Base-by-base conservation (phyloP, 2,888 invertebrate species). In the Cacoxenus indagator region DNA sequence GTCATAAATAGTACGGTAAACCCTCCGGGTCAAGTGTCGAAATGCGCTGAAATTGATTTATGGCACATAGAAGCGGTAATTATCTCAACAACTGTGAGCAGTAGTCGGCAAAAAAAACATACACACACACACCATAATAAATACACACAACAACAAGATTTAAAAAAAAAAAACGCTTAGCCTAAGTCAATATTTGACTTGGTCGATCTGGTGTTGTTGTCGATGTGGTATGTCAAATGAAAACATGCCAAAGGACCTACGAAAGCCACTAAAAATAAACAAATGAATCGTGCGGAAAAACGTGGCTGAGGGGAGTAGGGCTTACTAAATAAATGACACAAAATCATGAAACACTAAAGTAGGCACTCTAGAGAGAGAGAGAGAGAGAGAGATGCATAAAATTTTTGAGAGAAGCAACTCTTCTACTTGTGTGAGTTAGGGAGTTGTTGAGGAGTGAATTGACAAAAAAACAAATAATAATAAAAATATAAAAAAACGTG, bases 201-300 rank as follows among this genome's bases (percentile, higher is more conserved):
- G 29, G 6, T 55, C 3, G 27, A 9, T 8, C n/a, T 55, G n/a
- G 11, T 24, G 26, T 22, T 55, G 61, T 62, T 45, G 54, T 29
- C 26, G 22, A 31, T 65, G 11, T 65, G 29, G 19, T 24, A 2
- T 27, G 37, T 45, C 9, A 26, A 29, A 59, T 17, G 17, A 24
- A 45, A 22, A 66, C 54, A 22, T 46, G 27, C 57, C 6, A 57
- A 57, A 57, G 17, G 64, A 67, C 59, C 74, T 73, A 75, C 76
- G 76, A 79, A 74, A 78, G 82, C 70, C 69, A 77, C 81, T 80
- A 80, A 80, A 81, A 80, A 80, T 80, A 82, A 80, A 80, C 79
- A 80, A 78, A 80, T 82, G 82, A 82, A 76, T 75, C 75, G 77
- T 74, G 71, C 54, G 61, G 24, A 3, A 4, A 2, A 29, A 57